Evolutionary conservation across 2,113 vertebrate genomes (phyloP).

Genomic region (Corythoichthys haematopterus): DNA sequence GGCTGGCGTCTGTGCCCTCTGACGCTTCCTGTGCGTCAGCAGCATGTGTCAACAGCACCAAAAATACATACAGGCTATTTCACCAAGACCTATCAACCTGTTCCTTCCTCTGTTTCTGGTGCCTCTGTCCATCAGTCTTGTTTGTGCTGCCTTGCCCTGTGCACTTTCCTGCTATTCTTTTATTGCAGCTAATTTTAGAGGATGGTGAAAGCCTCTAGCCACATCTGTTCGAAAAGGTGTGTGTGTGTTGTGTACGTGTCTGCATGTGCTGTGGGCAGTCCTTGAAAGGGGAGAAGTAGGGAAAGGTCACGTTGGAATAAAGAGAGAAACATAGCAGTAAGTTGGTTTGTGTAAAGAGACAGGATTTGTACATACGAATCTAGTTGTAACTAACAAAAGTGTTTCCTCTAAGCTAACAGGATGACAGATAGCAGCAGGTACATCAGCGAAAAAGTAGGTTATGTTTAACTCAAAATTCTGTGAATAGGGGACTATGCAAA

Average conservation of each 20-base stretch:
- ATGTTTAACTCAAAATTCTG: too few relatives aligned
- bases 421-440: too few relatives aligned
- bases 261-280: constrained; percentile 7
- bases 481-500: too few relatives aligned
- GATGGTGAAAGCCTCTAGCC: constrained; percentile 54
- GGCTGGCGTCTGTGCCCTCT: constrained; percentile 12
- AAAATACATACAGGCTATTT: constrained; percentile 48
- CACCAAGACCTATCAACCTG: constrained; percentile 35
- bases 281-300: constrained; percentile 18
- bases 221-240: constrained; percentile 43
- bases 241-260: constrained; percentile 10
- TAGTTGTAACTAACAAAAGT: too few relatives aligned
- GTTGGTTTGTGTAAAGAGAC: constrained; percentile 3
- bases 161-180: constrained; percentile 69
- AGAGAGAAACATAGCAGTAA: constrained; percentile 3
- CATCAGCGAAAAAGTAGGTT: too few relatives aligned
- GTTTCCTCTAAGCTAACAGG: background rate
- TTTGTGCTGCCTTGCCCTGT: constrained; percentile 43
- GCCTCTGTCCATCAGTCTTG: constrained; percentile 33
- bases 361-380: background rate
- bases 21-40: constrained; percentile 44
- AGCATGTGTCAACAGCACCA: constrained; percentile 36
- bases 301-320: constrained; percentile 42
- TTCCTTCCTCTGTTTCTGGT: constrained; percentile 47
- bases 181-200: constrained; percentile 64